Evolutionary conservation across 23 tunicate genomes (phyloP), one percentile per base, ranked within the genome.

Genomic region (Clavelina lepadiformis): DNA sequence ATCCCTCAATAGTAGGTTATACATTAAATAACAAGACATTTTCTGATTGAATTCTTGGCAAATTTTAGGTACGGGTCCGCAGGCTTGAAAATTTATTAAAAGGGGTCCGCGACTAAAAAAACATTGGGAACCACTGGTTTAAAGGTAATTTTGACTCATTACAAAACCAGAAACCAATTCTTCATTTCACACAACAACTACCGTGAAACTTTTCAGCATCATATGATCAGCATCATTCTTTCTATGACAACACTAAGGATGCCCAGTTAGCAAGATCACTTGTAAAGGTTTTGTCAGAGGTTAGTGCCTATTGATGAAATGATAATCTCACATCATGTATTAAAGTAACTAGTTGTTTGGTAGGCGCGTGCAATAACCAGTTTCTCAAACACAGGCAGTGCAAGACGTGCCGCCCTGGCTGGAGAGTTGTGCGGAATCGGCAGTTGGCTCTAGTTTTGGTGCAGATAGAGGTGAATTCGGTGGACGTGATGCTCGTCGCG

Each of bases 341-440:
- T 11, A 15, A 41, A 11, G 49, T 11, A 15, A 41, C 49, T 15
- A 11, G 49, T 11, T 41, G 15, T 11, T 41, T 41, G 15, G n/a
- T n/a, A n/a, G n/a, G n/a, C n/a, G n/a, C n/a, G n/a, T n/a, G n/a
- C n/a, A n/a, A n/a, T n/a, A n/a, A n/a, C n/a, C n/a, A n/a, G n/a
- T n/a, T n/a, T n/a, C n/a, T n/a, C n/a, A n/a, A n/a, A n/a, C n/a
- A 6, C 45, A 78, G 84, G 56, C 95, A 0, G 50, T 38, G 38
- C 95, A 86, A 66, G 95, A 86, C 46, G 95, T 86, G 28, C 95
- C 95, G 5, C 60, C 65, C 11, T 86, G 95, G 95, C 26, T 86
- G 53, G 95, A 77, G 35, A 65, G 63, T 22, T 86, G 84, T 64
- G 95, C 95, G 4, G 76, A 76, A 55, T 38, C 63, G 11, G 95